Evolutionary conservation across 1,140 invertebrate species (phyloP), one percentile per base, ranked within the genome.

Genomic region (Diplogasteroides magnus): DNA sequence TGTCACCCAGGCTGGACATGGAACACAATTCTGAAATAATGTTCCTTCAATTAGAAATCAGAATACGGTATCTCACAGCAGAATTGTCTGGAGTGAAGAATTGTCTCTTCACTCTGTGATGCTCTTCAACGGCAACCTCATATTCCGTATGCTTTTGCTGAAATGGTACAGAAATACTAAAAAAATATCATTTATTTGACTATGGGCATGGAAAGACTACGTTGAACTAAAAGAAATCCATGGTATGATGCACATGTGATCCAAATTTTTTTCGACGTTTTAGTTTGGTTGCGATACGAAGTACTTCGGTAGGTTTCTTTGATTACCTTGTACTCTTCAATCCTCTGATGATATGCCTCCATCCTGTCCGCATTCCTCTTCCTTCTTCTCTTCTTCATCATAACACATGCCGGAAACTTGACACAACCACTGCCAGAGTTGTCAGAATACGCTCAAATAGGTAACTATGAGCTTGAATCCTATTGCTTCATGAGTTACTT

Each of bases 1-100:
- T 13, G 76, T 77, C 3, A 77, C 76, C 76, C 76, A 77, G 2
- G 76, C 76, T 23, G 76, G 76, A 28, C 76, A 77, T 0, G 76
- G 76, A 25, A 77, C 72, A 65, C 76, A 77, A 23, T 69, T 74
- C 72, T 73, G 27, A 15, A 72, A 65, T 2, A 23, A n/a, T n/a
- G n/a, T n/a, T n/a, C n/a, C n/a, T n/a, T n/a, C n/a, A n/a, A n/a
- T n/a, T n/a, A 48, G 19, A 19, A 68, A 25, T n/a, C 23, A 13
- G n/a, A 32, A 28, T 15, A 31, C 1, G 64, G 13, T 32, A 13
- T n/a, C 67, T 74, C 19, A 61, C 64, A 3, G 74, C 75, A 1
- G 74, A 64, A 29, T 67, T 61, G 60, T 77, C 75, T 31, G 76
- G 76, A 23, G 76, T 72, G 60, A 67, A 77, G 72, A 77, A 77